Conservation (phyloP, 1,140 invertebrate species). For the Paracyclopina nana region DNA sequence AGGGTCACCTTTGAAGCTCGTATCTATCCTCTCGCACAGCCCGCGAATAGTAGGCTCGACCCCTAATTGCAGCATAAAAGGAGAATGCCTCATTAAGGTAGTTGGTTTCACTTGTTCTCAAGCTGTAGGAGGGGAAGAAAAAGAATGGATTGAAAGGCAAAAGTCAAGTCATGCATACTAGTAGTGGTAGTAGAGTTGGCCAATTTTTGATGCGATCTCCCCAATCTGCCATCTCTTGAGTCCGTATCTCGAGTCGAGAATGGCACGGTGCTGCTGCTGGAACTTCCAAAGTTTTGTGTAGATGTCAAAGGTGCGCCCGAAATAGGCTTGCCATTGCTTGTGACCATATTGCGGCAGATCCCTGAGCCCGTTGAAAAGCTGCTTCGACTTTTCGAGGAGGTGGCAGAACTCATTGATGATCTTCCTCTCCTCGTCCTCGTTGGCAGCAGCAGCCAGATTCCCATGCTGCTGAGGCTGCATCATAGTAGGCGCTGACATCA, state of each 20-base stretch:
- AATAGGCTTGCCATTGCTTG: constrained; percentile 95
- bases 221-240: constrained; percentile 96
- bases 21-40: constrained; percentile 75
- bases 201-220: constrained; percentile 95
- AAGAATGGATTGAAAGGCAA: background rate
- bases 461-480: no score
- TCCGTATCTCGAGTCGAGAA: constrained; percentile 48
- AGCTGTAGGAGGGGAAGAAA: constrained; percentile 33
- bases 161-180: constrained; percentile 46
- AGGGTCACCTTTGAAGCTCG: constrained; percentile 12
- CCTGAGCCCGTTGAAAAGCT: constrained; percentile 87
- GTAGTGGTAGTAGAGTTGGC: constrained; percentile 95
- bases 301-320: constrained; percentile 89
- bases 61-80: constrained; percentile 86
- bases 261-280: constrained; percentile 79
- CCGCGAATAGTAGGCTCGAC: constrained; percentile 79
- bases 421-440: constrained; percentile 58
- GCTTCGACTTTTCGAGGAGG: constrained; percentile 88
- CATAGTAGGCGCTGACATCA: no score
- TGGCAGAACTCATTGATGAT: constrained; percentile 90
- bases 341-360: constrained; percentile 48
- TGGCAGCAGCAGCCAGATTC: no score
- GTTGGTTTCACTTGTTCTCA: constrained; percentile 84
- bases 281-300: constrained; percentile 98
- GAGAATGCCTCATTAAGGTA: constrained; percentile 88